Conservation (phyloP, 2,888 invertebrate species). For the Cephalotes varians region DNA sequence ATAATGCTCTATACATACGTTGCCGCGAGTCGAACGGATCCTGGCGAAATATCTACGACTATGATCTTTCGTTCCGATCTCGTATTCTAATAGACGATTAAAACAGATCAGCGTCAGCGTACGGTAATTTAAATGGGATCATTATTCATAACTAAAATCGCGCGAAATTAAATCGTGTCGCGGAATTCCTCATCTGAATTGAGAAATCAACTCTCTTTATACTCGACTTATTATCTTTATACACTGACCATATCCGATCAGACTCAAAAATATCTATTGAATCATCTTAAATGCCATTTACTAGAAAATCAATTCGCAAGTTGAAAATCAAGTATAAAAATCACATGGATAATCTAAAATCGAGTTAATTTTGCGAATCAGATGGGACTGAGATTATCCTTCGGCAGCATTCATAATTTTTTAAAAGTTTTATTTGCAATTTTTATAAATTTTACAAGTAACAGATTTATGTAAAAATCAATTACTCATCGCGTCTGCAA, state of each 20-base stretch:
- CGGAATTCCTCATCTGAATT: not conserved
- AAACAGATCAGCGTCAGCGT: not conserved
- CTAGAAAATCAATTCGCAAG: too few relatives aligned
- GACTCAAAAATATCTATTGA: constrained; percentile 10
- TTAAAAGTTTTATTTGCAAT: not conserved
- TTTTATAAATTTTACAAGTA: not conserved
- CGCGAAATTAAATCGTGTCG: not conserved
- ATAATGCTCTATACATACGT: constrained; percentile 41
- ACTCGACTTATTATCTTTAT: not conserved
- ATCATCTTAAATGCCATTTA: not conserved
- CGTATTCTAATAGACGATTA: not conserved
- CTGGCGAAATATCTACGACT: not conserved
- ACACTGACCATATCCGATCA: not conserved
- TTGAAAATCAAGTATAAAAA: not conserved
- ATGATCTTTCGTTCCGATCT: not conserved
- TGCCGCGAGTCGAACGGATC: constrained; percentile 48
- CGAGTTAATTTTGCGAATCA: not conserved
- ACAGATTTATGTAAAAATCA: not conserved
- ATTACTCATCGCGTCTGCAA: not conserved
- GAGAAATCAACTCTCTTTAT: not conserved
- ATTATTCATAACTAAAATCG: constrained; percentile 10
- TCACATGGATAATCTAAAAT: not conserved
- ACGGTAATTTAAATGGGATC: constrained; percentile 28
- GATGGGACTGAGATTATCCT: not conserved
- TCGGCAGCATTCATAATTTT: not conserved